phyloP scores from a whole-genome alignment of 2,797 vertebrate genomes.

The Remorina albescens region DNA sequence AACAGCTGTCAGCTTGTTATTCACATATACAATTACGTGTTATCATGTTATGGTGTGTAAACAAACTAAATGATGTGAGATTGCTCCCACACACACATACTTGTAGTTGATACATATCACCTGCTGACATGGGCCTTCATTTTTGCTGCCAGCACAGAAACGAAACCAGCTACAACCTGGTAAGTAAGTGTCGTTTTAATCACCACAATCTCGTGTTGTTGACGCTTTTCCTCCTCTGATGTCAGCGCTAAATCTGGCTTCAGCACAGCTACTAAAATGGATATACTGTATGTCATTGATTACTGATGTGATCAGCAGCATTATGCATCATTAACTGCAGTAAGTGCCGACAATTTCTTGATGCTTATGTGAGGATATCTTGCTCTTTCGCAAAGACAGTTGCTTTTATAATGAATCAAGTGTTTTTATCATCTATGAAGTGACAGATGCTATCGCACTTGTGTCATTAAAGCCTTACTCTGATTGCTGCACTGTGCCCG shows the following conservation, averaged over 20 bases:
- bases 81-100: constrained; percentile 19
- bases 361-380: not conserved
- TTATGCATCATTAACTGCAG: constrained; percentile 1
- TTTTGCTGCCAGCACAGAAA: constrained; percentile 32
- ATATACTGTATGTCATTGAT: not conserved
- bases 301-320: constrained; percentile 1
- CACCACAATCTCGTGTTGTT: constrained; percentile 1
- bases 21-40: constrained; percentile 52
- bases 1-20: constrained; percentile 57
- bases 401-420: constrained; percentile 16
- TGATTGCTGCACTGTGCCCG: not conserved
- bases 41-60: constrained; percentile 56
- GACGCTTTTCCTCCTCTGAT: not conserved
- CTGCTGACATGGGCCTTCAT: constrained; percentile 8
- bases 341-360: constrained; percentile 2
- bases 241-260: not conserved
- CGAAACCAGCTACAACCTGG: constrained; percentile 10
- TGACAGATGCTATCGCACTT: constrained; percentile 9
- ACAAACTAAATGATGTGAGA: constrained; percentile 45
- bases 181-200: constrained; percentile 31
- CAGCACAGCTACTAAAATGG: not conserved
- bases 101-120: constrained; percentile 20
- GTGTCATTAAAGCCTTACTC: constrained; percentile 12
- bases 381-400: not conserved
- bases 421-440: constrained; percentile 2